These are phyloP conservation scores for Drosophila formosana DNA, from an alignment of 2,888 invertebrate genomes.

Conservation along the genomic window DNA sequence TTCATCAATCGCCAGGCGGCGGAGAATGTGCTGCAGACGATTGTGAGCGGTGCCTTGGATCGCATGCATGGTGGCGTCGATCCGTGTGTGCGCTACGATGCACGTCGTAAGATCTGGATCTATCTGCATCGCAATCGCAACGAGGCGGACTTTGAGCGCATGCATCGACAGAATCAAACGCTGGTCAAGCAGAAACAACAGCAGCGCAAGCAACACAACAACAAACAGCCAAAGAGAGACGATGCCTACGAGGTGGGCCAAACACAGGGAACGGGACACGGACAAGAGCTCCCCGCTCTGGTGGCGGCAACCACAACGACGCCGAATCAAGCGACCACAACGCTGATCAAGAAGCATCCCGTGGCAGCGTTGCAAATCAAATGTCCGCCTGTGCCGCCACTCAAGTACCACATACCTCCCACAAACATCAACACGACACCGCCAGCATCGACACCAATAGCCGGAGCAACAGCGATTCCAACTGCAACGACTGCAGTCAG, in stretches of 20 bases:
- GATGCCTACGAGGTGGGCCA: constrained; percentile 23
- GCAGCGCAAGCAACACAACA: constrained; percentile 61
- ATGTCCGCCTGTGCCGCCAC: constrained; percentile 80
- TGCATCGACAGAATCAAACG: constrained; percentile 89
- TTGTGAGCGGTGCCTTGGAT: constrained; percentile 96
- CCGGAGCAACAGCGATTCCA: not conserved
- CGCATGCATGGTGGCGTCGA: constrained; percentile 94
- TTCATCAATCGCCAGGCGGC: constrained; percentile 86
- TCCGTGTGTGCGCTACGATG: constrained; percentile 97
- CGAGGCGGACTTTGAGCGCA: constrained; percentile 88
- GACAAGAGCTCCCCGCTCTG: constrained; percentile 71
- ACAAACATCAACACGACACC: constrained; percentile 16
- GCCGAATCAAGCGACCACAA: constrained; percentile 18
- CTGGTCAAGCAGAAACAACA: constrained; percentile 86
- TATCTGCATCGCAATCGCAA: constrained; percentile 92
- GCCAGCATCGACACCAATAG: not conserved
- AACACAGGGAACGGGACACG: not conserved
- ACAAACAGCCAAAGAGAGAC: constrained; percentile 59
- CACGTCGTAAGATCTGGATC: constrained; percentile 97
- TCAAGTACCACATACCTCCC: constrained; percentile 80
- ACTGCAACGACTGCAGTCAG: constrained; percentile 4
- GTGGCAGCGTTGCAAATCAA: constrained; percentile 55
- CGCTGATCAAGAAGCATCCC: constrained; percentile 55
- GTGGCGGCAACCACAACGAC: constrained; percentile 70
- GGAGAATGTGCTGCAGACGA: constrained; percentile 87